Base-by-base conservation (phyloP, 2,888 invertebrate genomes). In the Lutraria lutraria region DNA sequence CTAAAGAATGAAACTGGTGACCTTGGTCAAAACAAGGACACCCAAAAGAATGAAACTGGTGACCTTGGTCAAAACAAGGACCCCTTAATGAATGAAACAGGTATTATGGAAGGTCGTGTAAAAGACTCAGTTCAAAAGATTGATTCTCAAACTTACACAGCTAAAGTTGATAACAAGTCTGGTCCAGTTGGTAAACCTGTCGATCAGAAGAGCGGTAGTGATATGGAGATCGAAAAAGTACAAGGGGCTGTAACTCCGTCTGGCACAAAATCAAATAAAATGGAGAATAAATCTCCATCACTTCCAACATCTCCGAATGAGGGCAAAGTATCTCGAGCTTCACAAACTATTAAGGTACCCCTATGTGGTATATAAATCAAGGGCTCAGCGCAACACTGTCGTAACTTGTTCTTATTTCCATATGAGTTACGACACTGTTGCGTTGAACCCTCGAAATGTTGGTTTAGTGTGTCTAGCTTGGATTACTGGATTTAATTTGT, bases 231-330 rank as follows among this genome's bases (percentile, higher is more conserved):
- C 54, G 87, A 83, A 76, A 68, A 83, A 60, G 15, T 52, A 21
- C 31, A 68, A 83, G 54, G 80, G 72, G 83, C 81, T 43, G 52
- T 3, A 15, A 90, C 88, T 79, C 89, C 89, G 4, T 81, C 87
- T 63, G 88, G 86, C 21, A 79, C 81, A 56, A 80, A 88, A 79
- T 25, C 85, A 34, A 87, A 54, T 56, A 83, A 86, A 83, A 83
- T 56, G 2, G 85, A 83, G 43, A 60, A 76, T 34, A 90, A 72
- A 53, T 68, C 84, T 54, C 79, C 88, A n/a, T 88, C 89, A 31
- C 19, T 85, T 19, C 82, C 89, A 0, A 87, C 87, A 2, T 76
- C 86, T 21, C 89, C 89, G 1, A 88, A 85, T 21, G 76, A 90
- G 31, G 86, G 72, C 25, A 85, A 85, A 56, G 2, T 85, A 2